These are phyloP conservation scores for Dromaius novaehollandiae DNA, from an alignment of 2,113 vertebrate genomes.

Conservation along the genomic window DNA sequence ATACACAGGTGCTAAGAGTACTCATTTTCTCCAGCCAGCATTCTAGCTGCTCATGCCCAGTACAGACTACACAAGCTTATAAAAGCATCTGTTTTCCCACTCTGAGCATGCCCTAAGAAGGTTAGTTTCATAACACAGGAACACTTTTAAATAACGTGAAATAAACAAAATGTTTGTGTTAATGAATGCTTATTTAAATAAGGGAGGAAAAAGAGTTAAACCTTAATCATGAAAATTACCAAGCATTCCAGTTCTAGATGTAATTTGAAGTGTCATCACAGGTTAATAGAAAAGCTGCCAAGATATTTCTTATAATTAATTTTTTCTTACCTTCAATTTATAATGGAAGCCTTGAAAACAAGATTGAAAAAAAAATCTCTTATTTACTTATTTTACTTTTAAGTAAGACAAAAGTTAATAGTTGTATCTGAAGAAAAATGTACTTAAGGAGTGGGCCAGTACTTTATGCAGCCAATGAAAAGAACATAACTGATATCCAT, in stretches of 20 bases:
- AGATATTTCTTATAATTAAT: neutral
- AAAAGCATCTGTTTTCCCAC: neutral
- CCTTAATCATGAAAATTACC: neutral
- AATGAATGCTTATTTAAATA: neutral
- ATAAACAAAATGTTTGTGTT: neutral
- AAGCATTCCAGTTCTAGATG: neutral
- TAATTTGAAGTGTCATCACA: neutral
- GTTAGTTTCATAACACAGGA: neutral
- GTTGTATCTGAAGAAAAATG: neutral
- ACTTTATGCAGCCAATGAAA: neutral
- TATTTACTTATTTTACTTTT: neutral
- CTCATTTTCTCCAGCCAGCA: neutral
- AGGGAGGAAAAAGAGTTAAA: neutral
- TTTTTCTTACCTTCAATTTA: neutral
- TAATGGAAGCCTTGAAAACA: neutral
- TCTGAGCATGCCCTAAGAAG: neutral
- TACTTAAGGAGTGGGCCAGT: neutral
- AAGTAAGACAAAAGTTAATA: neutral
- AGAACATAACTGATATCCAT: neutral
- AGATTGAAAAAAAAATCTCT: neutral
- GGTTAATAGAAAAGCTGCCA: constrained; percentile 18
- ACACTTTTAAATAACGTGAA: neutral
- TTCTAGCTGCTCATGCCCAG: neutral
- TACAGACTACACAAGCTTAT: neutral
- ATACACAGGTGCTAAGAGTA: neutral